Conservation (phyloP, 2,113 vertebrate genomes). For the Phylloscopus trochiloides region DNA sequence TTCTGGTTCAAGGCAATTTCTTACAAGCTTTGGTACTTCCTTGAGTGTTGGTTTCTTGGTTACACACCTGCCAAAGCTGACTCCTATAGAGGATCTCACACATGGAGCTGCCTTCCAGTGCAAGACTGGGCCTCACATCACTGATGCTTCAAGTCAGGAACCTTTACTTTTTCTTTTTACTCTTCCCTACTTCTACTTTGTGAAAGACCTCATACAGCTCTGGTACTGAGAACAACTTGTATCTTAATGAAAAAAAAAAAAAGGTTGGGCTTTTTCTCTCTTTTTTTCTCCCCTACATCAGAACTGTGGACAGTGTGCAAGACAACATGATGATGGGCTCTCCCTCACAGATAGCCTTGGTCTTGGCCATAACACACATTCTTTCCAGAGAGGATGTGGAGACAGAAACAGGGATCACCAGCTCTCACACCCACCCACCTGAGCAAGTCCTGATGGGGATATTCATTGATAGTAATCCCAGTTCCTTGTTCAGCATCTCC, state of each 20-base stretch:
- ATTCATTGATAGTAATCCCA: neutral
- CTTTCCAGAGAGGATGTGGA: neutral
- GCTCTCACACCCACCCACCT: accelerated
- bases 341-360: accelerated
- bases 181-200: neutral
- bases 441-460: neutral
- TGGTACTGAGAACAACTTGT: neutral
- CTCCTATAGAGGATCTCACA: neutral
- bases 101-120: neutral
- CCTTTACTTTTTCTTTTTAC: neutral
- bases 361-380: neutral
- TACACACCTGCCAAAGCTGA: neutral
- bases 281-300: neutral
- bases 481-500: neutral
- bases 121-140: neutral
- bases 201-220: neutral
- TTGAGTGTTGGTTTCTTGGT: neutral
- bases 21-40: neutral
- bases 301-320: neutral
- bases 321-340: accelerated
- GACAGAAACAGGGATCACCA: neutral
- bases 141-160: neutral
- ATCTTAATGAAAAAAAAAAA: neutral
- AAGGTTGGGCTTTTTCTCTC: accelerated
- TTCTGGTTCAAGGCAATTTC: neutral